Percentiles rank a stretch among this genome's conserved stretches.
Evolutionary conservation across 1,140 invertebrate genomes (phyloP).

Genomic region (Stegodyphus dumicola): DNA sequence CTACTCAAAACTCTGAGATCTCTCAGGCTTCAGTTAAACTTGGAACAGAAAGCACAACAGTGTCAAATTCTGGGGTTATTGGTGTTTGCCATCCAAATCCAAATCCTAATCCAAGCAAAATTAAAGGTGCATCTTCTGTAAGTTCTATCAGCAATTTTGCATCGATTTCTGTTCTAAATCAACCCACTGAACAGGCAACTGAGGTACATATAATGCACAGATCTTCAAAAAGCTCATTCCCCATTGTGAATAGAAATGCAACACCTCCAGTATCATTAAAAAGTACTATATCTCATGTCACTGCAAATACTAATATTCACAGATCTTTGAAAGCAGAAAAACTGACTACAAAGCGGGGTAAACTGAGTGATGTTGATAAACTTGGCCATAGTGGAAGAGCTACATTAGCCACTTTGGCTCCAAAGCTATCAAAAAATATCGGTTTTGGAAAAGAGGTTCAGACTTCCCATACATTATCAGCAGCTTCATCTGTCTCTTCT

Average conservation of each 20-base stretch:
- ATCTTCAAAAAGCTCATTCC: slow-evolving; percentile 51
- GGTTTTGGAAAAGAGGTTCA: slow-evolving; percentile 49
- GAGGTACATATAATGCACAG: slow-evolving; percentile 36
- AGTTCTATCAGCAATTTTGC: slow-evolving; percentile 55
- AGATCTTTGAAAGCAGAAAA: slow-evolving; percentile 36
- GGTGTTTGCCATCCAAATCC: slow-evolving; percentile 51
- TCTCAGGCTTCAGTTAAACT: slow-evolving; percentile 7
- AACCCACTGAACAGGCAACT: slow-evolving; percentile 45
- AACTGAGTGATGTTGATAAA: slow-evolving; percentile 43
- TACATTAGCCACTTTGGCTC: slow-evolving; percentile 50
- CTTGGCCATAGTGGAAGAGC: slow-evolving; percentile 27
- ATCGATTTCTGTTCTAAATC: slow-evolving; percentile 49
- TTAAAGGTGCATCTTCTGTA: slow-evolving; percentile 38
- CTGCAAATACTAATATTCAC: slow-evolving; percentile 48
- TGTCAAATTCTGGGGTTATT: slow-evolving; percentile 20
- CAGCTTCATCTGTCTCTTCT: slow-evolving; percentile 55
- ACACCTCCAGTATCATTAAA: slow-evolving; percentile 46
- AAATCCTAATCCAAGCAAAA: slow-evolving; percentile 30
- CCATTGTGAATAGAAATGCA: slow-evolving; percentile 42
- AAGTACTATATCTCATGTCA: slow-evolving; percentile 54
- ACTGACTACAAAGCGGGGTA: slow-evolving; percentile 35
- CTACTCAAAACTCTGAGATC: neutral
- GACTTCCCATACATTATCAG: slow-evolving; percentile 53
- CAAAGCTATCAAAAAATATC: slow-evolving; percentile 41
- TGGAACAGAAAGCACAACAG: slow-evolving; percentile 7